Evolutionary conservation across 1,140 invertebrate genomes (phyloP), one percentile per base, ranked within the genome.

Genomic region (Drosophila pachea): DNA sequence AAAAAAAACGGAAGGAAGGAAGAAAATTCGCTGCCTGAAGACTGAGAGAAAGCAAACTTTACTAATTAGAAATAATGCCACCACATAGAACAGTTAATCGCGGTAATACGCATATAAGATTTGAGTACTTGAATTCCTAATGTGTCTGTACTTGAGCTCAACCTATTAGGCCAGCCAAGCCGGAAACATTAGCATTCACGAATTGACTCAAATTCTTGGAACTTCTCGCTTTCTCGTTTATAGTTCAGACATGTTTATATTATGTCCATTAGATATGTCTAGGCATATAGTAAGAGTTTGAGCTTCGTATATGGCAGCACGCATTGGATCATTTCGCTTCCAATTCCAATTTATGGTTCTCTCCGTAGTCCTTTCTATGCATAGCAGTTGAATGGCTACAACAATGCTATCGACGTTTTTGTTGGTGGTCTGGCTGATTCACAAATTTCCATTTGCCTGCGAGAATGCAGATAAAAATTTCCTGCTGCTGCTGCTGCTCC

Each of bases 21-120:
- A 6, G n/a, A 43, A 36, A 83, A 22, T 22, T 22, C 22, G 22
- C 22, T 22, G 22, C 22, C 22, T 22, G 3, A 22, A 22, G 22
- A 22, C 22, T 22, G 22, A 22, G 22, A 22, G 22, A 22, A 22
- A 22, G 22, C 22, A 22, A 84, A 84, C 79, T 84, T 84, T 84
- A 78, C 81, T 84, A 84, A 84, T 84, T 84, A 84, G 81, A 84
- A 84, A 86, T 86, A 86, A 84, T 84, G 79, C 79, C 70, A 59
- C 49, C 78, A 75, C 68, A 73, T 50, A 62, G 48, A 63, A 73
- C 48, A 62, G 66, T 35, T 69, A 48, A 35, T 54, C 40, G 33
- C 7, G 43, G 29, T 36, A 49, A 73, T 66, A 65, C 60, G 60
- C 59, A 61, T 47, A 31, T 42, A 48, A 53, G 45, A 42, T 47